Percentiles rank a stretch among this genome's conserved stretches.
Evolutionary conservation across 2,113 vertebrate genomes (phyloP).

Genomic region (Motacilla alba): DNA sequence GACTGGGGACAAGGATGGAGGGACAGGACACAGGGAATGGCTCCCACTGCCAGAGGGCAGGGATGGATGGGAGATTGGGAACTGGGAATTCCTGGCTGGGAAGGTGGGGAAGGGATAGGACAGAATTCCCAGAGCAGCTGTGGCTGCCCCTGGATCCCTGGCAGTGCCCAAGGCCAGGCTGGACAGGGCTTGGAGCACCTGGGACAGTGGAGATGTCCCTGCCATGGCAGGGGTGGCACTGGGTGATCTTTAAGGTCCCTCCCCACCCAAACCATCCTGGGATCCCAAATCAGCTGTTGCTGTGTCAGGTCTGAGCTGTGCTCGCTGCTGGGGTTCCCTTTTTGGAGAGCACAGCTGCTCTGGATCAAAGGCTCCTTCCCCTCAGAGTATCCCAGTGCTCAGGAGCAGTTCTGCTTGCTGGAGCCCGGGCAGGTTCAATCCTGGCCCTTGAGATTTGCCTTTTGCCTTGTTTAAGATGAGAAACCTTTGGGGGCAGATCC

Average conservation of each 20-base stretch:
- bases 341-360: slow-evolving; percentile 49
- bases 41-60: too few relatives aligned
- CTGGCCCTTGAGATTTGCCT: not conserved
- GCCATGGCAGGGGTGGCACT: not conserved
- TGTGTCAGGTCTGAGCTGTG: slow-evolving; percentile 70
- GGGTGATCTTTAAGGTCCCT: rapidly evolving
- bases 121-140: not conserved
- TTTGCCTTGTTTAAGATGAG: not conserved
- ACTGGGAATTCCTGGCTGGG: too few relatives aligned
- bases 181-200: not conserved
- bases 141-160: not conserved
- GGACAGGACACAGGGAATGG: not conserved
- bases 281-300: not conserved
- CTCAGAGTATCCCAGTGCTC: not conserved
- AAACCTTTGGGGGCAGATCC: not conserved
- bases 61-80: too few relatives aligned
- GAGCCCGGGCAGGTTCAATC: not conserved
- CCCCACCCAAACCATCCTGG: rapidly evolving
- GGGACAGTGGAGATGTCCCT: not conserved
- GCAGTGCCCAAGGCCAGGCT: rapidly evolving
- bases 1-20: not conserved
- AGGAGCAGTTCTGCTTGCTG: rapidly evolving
- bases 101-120: too few relatives aligned
- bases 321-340: slow-evolving; percentile 74
- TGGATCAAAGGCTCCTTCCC: not conserved